Conservation (phyloP, 2,113 vertebrate genomes). For the Dolichallabes microphthalmus region DNA sequence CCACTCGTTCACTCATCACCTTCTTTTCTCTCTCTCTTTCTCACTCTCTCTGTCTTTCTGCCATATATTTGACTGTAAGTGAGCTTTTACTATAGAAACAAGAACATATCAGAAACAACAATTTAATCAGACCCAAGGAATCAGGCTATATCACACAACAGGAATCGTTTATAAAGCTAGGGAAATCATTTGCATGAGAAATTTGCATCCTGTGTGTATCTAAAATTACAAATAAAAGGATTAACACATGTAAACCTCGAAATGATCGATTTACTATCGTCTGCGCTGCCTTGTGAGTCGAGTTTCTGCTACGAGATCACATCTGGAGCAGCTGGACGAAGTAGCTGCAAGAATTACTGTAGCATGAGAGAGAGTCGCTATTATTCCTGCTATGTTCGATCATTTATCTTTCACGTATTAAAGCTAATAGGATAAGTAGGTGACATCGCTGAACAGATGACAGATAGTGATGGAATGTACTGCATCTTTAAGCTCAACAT, state of each 20-base stretch:
- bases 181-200: background rate
- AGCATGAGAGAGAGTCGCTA: constrained; percentile 69
- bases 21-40: background rate
- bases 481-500: constrained; percentile 59
- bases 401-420: background rate
- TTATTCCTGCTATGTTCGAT: background rate
- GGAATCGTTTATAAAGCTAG: background rate
- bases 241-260: background rate
- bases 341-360: constrained; percentile 78
- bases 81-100: background rate
- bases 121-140: background rate
- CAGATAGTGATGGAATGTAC: background rate
- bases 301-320: constrained; percentile 82
- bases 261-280: background rate
- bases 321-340: constrained; percentile 79
- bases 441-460: background rate
- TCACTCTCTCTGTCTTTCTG: background rate
- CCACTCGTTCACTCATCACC: background rate
- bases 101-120: background rate
- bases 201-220: background rate
- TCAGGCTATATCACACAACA: background rate
- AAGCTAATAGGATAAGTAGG: background rate
- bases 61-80: background rate
- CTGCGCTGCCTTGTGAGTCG: background rate
- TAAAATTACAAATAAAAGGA: background rate